Conservation (phyloP, 2,888 invertebrate genomes). For the Cryptocheilus praepositus region DNA sequence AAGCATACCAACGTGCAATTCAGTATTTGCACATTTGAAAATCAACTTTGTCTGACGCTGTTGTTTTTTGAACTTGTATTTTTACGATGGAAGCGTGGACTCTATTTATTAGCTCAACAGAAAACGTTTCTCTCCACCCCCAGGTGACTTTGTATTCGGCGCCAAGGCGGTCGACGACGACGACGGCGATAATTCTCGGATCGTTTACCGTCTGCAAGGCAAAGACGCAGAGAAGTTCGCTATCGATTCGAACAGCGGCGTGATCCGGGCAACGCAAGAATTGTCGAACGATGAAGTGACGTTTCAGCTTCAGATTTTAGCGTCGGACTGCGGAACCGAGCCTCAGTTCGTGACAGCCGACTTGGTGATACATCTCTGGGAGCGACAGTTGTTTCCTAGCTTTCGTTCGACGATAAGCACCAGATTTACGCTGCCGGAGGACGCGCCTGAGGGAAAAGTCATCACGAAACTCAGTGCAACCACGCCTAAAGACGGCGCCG, state of each 20-base stretch:
- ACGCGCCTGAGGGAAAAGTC: slow-evolving; percentile 84
- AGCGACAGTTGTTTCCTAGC: slow-evolving; percentile 86
- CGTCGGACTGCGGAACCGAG: slow-evolving; percentile 85
- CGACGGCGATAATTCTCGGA: slow-evolving; percentile 86
- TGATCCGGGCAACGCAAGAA: slow-evolving; percentile 86
- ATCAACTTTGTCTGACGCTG: too few species aligned
- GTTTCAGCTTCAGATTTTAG: slow-evolving; percentile 85
- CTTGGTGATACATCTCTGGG: slow-evolving; percentile 85
- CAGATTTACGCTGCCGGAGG: slow-evolving; percentile 87
- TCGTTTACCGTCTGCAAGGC: slow-evolving; percentile 86
- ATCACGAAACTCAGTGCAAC: slow-evolving; percentile 87
- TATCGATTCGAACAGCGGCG: slow-evolving; percentile 89
- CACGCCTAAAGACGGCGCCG: slow-evolving; percentile 86
- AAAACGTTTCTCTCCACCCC: background rate
- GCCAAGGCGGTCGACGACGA: slow-evolving; percentile 91
- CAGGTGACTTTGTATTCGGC: slow-evolving; percentile 90
- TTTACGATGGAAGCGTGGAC: too few species aligned
- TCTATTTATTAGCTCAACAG: too few species aligned
- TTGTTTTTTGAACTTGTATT: too few species aligned
- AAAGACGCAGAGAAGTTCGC: slow-evolving; percentile 86
- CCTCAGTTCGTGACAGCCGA: slow-evolving; percentile 85
- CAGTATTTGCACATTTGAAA: too few species aligned
- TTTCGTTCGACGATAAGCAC: slow-evolving; percentile 84
- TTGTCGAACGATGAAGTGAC: slow-evolving; percentile 79
- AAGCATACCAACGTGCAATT: too few species aligned